Evolutionary conservation across 2,888 invertebrate genomes (phyloP), one percentile per base, ranked within the genome.

Genomic region (Amblyjoppa fuscipennis): DNA sequence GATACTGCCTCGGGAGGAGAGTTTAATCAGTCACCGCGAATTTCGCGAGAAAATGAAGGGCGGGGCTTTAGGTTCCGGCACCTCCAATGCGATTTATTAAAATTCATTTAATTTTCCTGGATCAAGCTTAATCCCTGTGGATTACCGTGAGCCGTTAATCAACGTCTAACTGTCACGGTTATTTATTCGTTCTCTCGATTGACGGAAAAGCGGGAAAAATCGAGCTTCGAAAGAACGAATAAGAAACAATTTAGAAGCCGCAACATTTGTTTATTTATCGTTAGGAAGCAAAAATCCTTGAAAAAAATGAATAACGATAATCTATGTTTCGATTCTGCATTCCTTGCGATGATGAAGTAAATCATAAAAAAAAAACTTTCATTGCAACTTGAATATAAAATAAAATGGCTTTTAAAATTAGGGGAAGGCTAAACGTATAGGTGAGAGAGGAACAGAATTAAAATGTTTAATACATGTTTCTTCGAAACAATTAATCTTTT

Each of bases 71-170:
- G 73, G 13, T 59, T 73, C 6, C 53, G 20, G 28, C 38, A 45
- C 59, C 73, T 28, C 25, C 13, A 16, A 59, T 3, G 16, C 41
- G 45, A 74, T 74, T 61, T 74, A 74, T 74, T 59, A 28, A 25
- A 74, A 59, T 74, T 28, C 7, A 74, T 61, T 74, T 41, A 16
- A 74, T 59, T 61, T 28, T 59, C 20, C 28, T 59, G 59, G 41
- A 59, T 59, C 16, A 38, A 74, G 73, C 45, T 59, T 9, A 74
- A 59, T 61, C 45, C 45, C 28, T 41, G 59, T 45, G 41, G 28
- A n/a, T 38, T 73, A 49, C 4, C 4, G 38, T 16, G 41, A 11
- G 16, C 5, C 59, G 28, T 74, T 61, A 28, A 31, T 61, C 28
- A 28, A 16, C 45, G 59, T 59, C 45, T 13, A 2, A 3, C 9